phyloP scores from a whole-genome alignment of 2,888 invertebrate genomes.

The Apodemia hepburni region DNA sequence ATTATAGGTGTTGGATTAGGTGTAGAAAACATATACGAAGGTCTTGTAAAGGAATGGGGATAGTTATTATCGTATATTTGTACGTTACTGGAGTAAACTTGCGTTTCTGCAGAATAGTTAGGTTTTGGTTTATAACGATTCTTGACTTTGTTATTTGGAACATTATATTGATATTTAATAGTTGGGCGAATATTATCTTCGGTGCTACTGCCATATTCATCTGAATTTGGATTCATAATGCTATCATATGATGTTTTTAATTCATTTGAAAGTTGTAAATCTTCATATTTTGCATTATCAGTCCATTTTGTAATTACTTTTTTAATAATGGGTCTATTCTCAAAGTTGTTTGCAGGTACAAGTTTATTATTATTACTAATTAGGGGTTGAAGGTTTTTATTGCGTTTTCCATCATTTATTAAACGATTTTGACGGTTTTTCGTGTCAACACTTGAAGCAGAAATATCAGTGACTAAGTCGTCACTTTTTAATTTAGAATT shows the following conservation, averaged over 20 bases:
- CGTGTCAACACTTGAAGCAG: neutral
- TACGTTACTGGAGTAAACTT: conserved; percentile 52
- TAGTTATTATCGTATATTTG: conserved; percentile 47
- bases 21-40: conserved; percentile 53
- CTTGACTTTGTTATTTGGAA: conserved; percentile 37
- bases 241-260: conserved; percentile 40
- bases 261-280: conserved; percentile 65
- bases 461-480: conserved; percentile 4
- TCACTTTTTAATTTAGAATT: conserved; percentile 12
- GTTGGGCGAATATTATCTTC: conserved; percentile 28
- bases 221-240: conserved; percentile 32
- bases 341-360: neutral
- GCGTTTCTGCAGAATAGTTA: conserved; percentile 47
- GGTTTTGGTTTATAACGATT: conserved; percentile 44
- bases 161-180: conserved; percentile 27
- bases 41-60: conserved; percentile 43
- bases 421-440: neutral
- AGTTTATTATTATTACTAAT: conserved; percentile 24
- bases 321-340: conserved; percentile 53
- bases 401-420: conserved; percentile 9
- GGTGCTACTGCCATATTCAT: conserved; percentile 37
- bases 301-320: conserved; percentile 78
- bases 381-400: neutral
- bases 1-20: conserved; percentile 61
- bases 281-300: conserved; percentile 65